Evolutionary conservation across 1,140 invertebrate species (phyloP).

Genomic region (Triops longicaudatus): DNA sequence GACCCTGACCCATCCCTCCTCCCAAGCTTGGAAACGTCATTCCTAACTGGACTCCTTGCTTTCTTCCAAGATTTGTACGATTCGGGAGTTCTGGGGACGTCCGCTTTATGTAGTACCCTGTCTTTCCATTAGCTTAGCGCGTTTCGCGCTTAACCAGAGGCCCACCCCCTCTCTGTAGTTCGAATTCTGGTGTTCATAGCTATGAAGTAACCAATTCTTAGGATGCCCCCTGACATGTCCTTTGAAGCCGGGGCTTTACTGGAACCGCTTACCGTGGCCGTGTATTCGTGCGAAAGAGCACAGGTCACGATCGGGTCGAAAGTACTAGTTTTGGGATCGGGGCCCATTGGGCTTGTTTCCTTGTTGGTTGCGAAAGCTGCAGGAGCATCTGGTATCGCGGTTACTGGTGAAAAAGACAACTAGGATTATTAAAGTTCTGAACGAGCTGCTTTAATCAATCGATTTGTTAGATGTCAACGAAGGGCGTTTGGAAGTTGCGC

Average conservation of each 20-base stretch:
- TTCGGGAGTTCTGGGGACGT: conserved; percentile 20
- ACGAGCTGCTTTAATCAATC: not conserved
- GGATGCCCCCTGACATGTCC: conserved; percentile 43
- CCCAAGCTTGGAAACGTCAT: not conserved
- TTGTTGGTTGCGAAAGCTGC: conserved; percentile 28
- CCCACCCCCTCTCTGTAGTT: not conserved
- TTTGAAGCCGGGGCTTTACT: conserved; percentile 44
- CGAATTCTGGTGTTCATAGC: not conserved
- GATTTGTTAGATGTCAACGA: conserved; percentile 35
- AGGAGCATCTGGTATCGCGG: conserved; percentile 19
- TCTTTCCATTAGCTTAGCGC: not conserved
- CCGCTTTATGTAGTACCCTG: conserved; percentile 6
- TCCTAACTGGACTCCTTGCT: not conserved
- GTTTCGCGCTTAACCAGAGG: not conserved
- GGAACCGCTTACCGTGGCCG: conserved; percentile 43
- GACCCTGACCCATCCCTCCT: not conserved
- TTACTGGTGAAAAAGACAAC: conserved; percentile 20
- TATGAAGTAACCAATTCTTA: conserved; percentile 25
- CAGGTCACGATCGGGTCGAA: conserved; percentile 5
- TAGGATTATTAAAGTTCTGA: not conserved
- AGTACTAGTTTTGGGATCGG: conserved; percentile 24
- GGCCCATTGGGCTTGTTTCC: conserved; percentile 22
- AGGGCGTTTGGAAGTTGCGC: conserved; percentile 41
- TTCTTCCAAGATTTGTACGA: conserved; percentile 34
- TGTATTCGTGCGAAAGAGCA: conserved; percentile 21